Evolutionary conservation across 2,113 vertebrate species (phyloP).

Genomic region (Pycnonotus jocosus): DNA sequence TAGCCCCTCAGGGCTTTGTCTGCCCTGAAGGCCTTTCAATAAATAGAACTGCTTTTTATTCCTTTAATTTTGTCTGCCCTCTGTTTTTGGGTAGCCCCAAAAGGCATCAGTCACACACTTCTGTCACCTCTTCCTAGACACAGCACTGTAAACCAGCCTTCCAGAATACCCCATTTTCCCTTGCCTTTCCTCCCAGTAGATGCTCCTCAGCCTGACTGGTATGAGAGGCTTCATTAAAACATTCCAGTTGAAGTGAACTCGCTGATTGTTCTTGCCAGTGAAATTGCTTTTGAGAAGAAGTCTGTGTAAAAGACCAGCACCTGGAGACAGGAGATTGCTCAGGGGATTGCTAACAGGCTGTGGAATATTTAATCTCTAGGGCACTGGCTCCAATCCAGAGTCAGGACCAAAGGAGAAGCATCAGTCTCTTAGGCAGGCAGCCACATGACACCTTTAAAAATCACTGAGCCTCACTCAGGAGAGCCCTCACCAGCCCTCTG

Average conservation of each 20-base stretch:
- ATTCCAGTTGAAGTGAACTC: slow-evolving; percentile 22
- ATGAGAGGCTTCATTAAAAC: slow-evolving; percentile 44
- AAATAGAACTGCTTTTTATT: neutral
- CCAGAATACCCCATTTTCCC: neutral
- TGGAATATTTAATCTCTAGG: slow-evolving; percentile 40
- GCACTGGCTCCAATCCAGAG: slow-evolving; percentile 36
- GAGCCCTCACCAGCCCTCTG: neutral
- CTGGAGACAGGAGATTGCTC: slow-evolving; percentile 34
- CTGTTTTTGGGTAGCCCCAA: neutral
- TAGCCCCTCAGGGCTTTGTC: neutral
- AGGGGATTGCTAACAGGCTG: slow-evolving; percentile 34
- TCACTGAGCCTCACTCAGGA: neutral
- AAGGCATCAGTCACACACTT: neutral
- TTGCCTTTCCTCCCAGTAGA: neutral
- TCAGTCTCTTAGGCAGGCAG: slow-evolving; percentile 27
- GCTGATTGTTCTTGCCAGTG: neutral
- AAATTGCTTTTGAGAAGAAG: slow-evolving; percentile 17
- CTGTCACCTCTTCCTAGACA: neutral
- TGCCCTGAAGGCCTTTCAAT: neutral
- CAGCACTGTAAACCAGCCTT: neutral
- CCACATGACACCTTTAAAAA: neutral
- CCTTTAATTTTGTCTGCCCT: neutral
- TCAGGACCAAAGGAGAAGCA: slow-evolving; percentile 21
- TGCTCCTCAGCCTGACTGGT: neutral
- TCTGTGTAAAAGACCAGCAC: slow-evolving; percentile 18